phyloP scores from a whole-genome alignment of 2,888 invertebrate genomes.

The Philopedon plagiatum region DNA sequence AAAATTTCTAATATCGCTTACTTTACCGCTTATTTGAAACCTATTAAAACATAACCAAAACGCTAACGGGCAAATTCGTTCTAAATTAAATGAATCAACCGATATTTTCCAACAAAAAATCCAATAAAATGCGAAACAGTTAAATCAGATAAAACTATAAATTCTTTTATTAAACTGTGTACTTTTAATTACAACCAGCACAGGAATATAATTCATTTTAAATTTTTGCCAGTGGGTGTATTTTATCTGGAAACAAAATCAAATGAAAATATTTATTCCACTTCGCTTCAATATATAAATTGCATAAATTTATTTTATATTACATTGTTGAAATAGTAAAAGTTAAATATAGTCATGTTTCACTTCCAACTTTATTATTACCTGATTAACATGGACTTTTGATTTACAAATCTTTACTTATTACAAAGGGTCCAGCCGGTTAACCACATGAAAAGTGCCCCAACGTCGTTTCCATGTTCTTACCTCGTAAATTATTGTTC shows the following conservation, averaged over 20 bases:
- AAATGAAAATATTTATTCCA: slow-evolving; percentile 17
- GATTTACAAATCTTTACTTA: too few species aligned
- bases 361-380: neutral
- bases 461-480: too few species aligned
- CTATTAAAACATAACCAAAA: slow-evolving; percentile 9
- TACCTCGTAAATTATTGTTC: too few species aligned
- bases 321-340: neutral
- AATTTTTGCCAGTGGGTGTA: slow-evolving; percentile 2
- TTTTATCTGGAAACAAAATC: slow-evolving; percentile 16
- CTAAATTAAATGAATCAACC: slow-evolving; percentile 1
- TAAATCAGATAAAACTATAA: slow-evolving; percentile 18
- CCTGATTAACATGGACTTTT: too few species aligned
- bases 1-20: neutral
- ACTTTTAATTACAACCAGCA: slow-evolving; percentile 19
- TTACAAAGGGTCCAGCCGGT: too few species aligned
- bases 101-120: slow-evolving; percentile 11
- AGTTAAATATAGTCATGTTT: neutral
- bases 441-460: too few species aligned
- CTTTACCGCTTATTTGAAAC: neutral
- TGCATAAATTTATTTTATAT: slow-evolving; percentile 4
- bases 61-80: neutral
- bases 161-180: slow-evolving; percentile 18
- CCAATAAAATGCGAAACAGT: slow-evolving; percentile 17
- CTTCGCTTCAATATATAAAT: neutral
- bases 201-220: slow-evolving; percentile 9